These are phyloP conservation scores for Neoascia interrupta DNA, from an alignment of 2,888 invertebrate species.

Conservation along the genomic window DNA sequence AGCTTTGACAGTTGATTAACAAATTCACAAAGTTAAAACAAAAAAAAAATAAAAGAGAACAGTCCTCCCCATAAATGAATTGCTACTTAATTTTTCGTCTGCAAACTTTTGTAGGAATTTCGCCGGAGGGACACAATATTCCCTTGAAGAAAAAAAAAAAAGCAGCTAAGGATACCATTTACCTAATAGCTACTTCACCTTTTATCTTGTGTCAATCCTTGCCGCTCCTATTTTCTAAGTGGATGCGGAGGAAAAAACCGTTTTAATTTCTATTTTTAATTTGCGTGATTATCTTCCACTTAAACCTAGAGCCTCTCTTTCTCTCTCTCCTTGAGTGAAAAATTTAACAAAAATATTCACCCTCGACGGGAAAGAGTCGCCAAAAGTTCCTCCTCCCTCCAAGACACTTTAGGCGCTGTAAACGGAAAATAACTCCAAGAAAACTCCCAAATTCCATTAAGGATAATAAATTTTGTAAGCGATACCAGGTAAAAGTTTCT, in stretches of 20 bases:
- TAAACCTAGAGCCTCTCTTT: slow-evolving; percentile 67
- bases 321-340: slow-evolving; percentile 1
- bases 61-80: slow-evolving; percentile 4
- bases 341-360: slow-evolving; percentile 10
- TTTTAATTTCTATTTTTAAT: slow-evolving; percentile 72
- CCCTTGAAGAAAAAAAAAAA: no score
- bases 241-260: slow-evolving; percentile 1
- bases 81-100: slow-evolving; percentile 48
- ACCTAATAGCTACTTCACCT: slow-evolving; percentile 32
- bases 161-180: slow-evolving; percentile 8
- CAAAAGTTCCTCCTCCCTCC: not conserved
- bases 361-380: not conserved
- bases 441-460: slow-evolving; percentile 78
- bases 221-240: not conserved
- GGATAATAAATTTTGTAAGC: slow-evolving; percentile 77
- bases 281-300: slow-evolving; percentile 76
- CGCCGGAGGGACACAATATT: slow-evolving; percentile 40
- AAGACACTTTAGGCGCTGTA: slow-evolving; percentile 46
- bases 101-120: slow-evolving; percentile 28
- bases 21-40: slow-evolving; percentile 43
- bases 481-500: slow-evolving; percentile 71
- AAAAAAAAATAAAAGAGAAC: slow-evolving; percentile 6
- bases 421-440: slow-evolving; percentile 71
- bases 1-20: slow-evolving; percentile 65
- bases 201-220: slow-evolving; percentile 19